Percentiles rank a stretch among this genome's conserved stretches.
phyloP scores from a whole-genome alignment of 2,888 invertebrate species.

The Eupithecia subfuscata region DNA sequence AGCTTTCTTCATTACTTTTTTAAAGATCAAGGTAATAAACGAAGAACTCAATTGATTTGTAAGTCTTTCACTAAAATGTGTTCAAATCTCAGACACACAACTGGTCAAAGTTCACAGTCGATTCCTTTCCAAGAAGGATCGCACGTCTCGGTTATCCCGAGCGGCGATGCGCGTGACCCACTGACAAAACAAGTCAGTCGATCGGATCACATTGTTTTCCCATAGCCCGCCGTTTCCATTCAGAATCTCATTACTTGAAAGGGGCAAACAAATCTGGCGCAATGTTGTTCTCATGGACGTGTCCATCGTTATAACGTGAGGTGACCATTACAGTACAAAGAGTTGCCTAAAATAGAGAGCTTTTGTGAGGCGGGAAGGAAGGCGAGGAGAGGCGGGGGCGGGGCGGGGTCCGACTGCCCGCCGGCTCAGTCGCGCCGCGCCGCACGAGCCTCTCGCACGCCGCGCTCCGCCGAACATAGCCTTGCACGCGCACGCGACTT shows the following conservation, averaged over 20 bases:
- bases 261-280: slow-evolving; percentile 81
- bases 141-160: slow-evolving; percentile 51
- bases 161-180: slow-evolving; percentile 69
- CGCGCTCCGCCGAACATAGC: slow-evolving; percentile 62
- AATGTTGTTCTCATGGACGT: slow-evolving; percentile 82
- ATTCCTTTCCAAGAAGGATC: slow-evolving; percentile 44
- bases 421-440: slow-evolving; percentile 81
- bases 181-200: slow-evolving; percentile 71
- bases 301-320: slow-evolving; percentile 84
- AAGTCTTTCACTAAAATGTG: slow-evolving; percentile 8
- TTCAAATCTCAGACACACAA: not conserved
- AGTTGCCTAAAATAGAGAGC: slow-evolving; percentile 85
- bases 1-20: not conserved
- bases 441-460: slow-evolving; percentile 79
- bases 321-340: slow-evolving; percentile 84
- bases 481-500: slow-evolving; percentile 66
- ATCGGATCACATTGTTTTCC: slow-evolving; percentile 77
- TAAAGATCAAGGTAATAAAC: not conserved
- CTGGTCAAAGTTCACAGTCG: slow-evolving; percentile 31
- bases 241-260: slow-evolving; percentile 83
- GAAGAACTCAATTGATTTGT: slow-evolving; percentile 3
- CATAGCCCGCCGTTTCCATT: slow-evolving; percentile 80
- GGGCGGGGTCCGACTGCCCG: slow-evolving; percentile 78
- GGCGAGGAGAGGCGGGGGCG: slow-evolving; percentile 75
- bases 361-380: slow-evolving; percentile 81